Percentiles rank a stretch among this genome's conserved stretches.
These are phyloP conservation scores for Cryptocheilus praepositus DNA, from an alignment of 2,888 invertebrate species.

Conservation along the genomic window DNA sequence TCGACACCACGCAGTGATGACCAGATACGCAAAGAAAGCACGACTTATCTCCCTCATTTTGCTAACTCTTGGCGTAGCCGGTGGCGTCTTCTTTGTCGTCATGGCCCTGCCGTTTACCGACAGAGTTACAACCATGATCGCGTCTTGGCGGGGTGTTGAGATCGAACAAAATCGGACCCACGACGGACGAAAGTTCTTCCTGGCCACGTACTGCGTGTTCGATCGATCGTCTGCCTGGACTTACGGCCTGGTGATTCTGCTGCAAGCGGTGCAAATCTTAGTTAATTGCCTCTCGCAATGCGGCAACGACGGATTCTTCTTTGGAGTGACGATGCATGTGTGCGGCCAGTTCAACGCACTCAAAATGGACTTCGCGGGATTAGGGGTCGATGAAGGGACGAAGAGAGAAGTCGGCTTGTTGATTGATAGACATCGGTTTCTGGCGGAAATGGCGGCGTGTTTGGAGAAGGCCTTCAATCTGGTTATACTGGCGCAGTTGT, in stretches of 20 bases:
- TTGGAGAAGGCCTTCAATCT: constrained; percentile 43
- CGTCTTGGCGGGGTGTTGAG: too few species aligned
- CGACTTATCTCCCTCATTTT: constrained; percentile 37
- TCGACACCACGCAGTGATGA: constrained; percentile 33
- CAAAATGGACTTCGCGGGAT: constrained; percentile 32
- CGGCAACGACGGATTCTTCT: constrained; percentile 64
- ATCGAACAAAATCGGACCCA: neutral
- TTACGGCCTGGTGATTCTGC: constrained; percentile 18
- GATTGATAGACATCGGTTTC: constrained; percentile 37
- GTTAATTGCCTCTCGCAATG: constrained; percentile 40
- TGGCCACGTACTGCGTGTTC: constrained; percentile 42
- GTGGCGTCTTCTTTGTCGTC: constrained; percentile 36
- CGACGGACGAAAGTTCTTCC: constrained; percentile 6
- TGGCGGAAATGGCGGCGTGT: constrained; percentile 23
- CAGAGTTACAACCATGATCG: neutral
- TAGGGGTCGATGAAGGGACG: constrained; percentile 19
- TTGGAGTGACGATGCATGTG: constrained; percentile 64
- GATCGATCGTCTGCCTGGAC: constrained; percentile 18
- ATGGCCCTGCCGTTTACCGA: constrained; percentile 26
- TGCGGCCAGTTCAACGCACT: constrained; percentile 68
- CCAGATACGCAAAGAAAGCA: constrained; percentile 32
- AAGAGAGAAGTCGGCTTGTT: constrained; percentile 15
- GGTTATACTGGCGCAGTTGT: constrained; percentile 38
- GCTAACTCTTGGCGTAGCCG: constrained; percentile 40
- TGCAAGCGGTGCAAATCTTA: constrained; percentile 34